Evolutionary conservation across 53 echinoderm and acorn worm genomes (phyloP).

Genomic region (Paelopatides confundens): DNA sequence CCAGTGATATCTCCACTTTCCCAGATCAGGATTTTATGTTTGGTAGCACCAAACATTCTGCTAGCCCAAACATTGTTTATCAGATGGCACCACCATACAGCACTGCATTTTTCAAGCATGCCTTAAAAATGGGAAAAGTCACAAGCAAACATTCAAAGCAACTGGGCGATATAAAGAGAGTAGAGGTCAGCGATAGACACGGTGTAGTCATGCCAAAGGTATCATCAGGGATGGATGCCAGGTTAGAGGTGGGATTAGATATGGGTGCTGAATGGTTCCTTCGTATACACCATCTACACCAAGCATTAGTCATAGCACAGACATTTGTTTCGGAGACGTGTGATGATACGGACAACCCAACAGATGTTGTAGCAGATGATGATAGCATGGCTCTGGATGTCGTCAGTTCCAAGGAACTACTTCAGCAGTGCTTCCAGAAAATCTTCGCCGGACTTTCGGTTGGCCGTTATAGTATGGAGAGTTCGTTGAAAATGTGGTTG

Average conservation of each 20-base stretch:
- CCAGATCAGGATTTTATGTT: constrained; percentile 35
- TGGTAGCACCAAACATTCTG: constrained; percentile 8
- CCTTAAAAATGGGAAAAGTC: background rate
- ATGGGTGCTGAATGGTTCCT: constrained; percentile 96
- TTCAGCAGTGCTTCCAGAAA: constrained; percentile 89
- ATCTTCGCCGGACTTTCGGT: constrained; percentile 80
- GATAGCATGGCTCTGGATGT: background rate
- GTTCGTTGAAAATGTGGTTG: constrained; percentile 87
- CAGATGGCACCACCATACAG: constrained; percentile 16
- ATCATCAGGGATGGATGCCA: constrained; percentile 94
- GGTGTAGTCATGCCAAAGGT: constrained; percentile 62
- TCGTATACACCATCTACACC: constrained; percentile 68
- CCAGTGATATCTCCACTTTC: background rate
- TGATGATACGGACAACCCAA: background rate
- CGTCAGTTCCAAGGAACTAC: constrained; percentile 79
- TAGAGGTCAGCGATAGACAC: background rate
- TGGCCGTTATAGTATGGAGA: constrained; percentile 70
- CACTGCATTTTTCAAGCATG: background rate
- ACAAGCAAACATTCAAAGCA: background rate
- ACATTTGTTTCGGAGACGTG: constrained; percentile 17
- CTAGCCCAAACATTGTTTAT: constrained; percentile 35
- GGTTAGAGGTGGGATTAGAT: constrained; percentile 91
- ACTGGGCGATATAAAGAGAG: background rate
- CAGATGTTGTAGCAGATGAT: background rate
- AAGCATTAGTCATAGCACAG: constrained; percentile 61